phyloP scores from a whole-genome alignment of 2,888 invertebrate genomes.

The Electrophaes corylata region DNA sequence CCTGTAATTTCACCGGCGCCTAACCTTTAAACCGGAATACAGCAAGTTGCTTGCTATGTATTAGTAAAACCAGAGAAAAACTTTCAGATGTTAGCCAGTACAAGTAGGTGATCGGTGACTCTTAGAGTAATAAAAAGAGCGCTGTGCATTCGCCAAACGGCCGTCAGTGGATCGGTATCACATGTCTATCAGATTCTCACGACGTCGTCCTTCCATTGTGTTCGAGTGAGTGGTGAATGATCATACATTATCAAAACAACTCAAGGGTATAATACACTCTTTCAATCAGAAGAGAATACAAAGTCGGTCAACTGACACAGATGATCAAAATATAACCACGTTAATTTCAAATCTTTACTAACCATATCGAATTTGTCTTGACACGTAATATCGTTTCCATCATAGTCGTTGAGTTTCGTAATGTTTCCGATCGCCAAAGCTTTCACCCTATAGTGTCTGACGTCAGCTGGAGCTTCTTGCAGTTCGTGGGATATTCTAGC shows the following conservation, averaged over 20 bases:
- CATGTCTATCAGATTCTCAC: constrained; percentile 11
- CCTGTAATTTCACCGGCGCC: too few relatives aligned
- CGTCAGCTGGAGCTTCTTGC: constrained; percentile 53
- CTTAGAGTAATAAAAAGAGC: neutral
- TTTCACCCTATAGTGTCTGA: constrained; percentile 64
- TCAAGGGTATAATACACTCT: neutral
- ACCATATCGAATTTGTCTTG: constrained; percentile 65
- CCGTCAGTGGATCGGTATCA: neutral
- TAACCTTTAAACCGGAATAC: too few relatives aligned
- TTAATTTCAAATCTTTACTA: constrained; percentile 31
- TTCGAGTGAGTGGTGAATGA: constrained; percentile 1
- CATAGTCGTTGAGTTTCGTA: constrained; percentile 55
- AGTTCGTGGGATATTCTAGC: constrained; percentile 66
- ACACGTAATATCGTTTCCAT: constrained; percentile 62
- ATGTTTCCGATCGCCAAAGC: constrained; percentile 57
- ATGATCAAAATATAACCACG: constrained; percentile 4
- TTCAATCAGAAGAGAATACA: neutral
- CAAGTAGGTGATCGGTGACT: too few relatives aligned
- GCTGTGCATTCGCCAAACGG: neutral
- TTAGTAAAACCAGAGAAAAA: too few relatives aligned
- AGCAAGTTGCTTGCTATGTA: too few relatives aligned
- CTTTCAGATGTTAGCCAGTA: too few relatives aligned
- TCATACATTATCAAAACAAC: constrained; percentile 7
- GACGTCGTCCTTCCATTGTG: constrained; percentile 13
- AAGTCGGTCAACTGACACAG: constrained; percentile 19